phyloP scores from a whole-genome alignment of 2,888 invertebrate genomes.

The Auanema freiburgensis region DNA sequence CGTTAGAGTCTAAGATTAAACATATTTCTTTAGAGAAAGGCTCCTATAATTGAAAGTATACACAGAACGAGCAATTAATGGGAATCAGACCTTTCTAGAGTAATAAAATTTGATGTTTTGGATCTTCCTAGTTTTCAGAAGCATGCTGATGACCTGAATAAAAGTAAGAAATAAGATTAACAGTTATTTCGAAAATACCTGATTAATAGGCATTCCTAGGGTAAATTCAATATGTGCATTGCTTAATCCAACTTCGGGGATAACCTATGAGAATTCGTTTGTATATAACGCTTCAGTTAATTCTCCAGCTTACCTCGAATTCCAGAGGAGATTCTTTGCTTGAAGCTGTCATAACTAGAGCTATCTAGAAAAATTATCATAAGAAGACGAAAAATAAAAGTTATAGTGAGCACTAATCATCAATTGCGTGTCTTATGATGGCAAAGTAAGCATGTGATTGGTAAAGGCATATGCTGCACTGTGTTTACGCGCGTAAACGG shows the following conservation, averaged over 20 bases:
- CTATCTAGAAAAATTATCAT: background rate
- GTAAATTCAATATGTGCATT: constrained; percentile 56
- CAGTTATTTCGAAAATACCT: constrained; percentile 25
- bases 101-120: background rate
- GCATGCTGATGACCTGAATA: too few species aligned
- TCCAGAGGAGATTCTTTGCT: constrained; percentile 1
- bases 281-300: too few species aligned
- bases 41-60: constrained; percentile 75
- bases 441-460: too few species aligned
- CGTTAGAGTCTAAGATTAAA: constrained; percentile 92
- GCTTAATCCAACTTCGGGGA: constrained; percentile 57
- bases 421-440: too few species aligned
- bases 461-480: too few species aligned
- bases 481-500: too few species aligned
- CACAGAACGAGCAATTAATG: too few species aligned
- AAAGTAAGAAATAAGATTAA: too few species aligned
- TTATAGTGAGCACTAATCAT: too few species aligned
- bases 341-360: background rate
- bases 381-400: too few species aligned
- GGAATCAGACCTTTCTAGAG: background rate
- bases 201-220: constrained; percentile 61
- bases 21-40: constrained; percentile 92
- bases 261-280: too few species aligned
- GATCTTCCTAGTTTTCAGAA: background rate
- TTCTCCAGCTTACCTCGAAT: constrained; percentile 15